Evolutionary conservation across 2,113 vertebrate genomes (phyloP), one percentile per base, ranked within the genome.

Genomic region (Tupaia chinensis): DNA sequence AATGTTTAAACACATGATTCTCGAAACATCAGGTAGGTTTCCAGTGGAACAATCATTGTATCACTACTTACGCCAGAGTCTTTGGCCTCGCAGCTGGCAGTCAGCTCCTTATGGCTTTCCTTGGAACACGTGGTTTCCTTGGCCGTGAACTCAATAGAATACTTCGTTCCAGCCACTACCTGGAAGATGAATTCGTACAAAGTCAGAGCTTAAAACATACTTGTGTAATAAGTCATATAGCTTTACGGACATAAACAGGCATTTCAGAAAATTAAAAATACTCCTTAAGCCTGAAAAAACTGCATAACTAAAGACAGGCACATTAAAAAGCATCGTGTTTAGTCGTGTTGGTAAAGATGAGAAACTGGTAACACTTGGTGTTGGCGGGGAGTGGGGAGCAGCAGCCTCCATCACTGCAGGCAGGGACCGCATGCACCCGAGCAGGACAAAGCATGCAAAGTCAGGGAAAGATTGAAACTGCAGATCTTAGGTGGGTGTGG

Each of bases 81-180:
- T 16, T 70, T 86, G 87, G 7, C 29, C 65, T 80, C n/a, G 63
- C 98, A 98, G 53, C 65, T 95, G 84, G 95, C 85, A 0, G 13
- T 44, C 65, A 98, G 17, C 34, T 96, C 88, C 91, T 95, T 53
- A 0, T 97, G 90, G 3, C 80, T 97, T 56, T 61, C 77, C 74
- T 98, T 98, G 81, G 98, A 97, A 95, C 98, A 99, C 11, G 93
- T 97, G 60, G 98, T 98, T 94, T 97, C 97, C 23, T 0, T 27
- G 72, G 93, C 4, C 3, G 0, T 11, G 95, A 98, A 98, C 22
- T 0, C 54, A 61, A 98, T 27, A 17, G 0, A 13, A 80, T 91
- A 99, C 0, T 9, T 98, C 29, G 0, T 0, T 88, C 98, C 98
- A 87, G 87, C 91, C 80, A 97, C 97, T 53, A 97, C 60, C 98